Conservation (phyloP, 2,113 vertebrate species). For the Zosterops japonicus region DNA sequence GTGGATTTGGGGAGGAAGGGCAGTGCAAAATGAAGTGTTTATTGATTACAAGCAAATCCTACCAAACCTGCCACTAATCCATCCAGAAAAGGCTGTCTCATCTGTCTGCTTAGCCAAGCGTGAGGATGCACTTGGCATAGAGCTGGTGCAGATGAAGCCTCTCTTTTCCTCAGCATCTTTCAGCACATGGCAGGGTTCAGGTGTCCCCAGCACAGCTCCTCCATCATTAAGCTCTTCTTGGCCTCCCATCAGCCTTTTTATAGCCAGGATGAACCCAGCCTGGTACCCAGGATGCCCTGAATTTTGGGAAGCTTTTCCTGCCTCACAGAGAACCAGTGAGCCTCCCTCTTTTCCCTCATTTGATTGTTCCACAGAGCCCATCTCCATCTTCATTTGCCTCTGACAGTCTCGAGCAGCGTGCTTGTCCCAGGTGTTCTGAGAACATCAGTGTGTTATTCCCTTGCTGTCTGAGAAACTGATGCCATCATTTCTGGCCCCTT, state of each 20-base stretch:
- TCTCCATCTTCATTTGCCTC: not conserved
- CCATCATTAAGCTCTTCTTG: not conserved
- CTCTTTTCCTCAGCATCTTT: not conserved
- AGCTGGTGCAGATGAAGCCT: not conserved
- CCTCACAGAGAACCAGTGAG: not conserved
- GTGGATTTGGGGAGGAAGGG: not conserved
- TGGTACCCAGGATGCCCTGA: not conserved
- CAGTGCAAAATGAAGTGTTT: conserved; percentile 20
- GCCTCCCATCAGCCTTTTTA: not conserved
- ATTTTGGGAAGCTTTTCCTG: not conserved
- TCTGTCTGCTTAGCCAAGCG: not conserved
- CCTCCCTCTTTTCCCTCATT: not conserved
- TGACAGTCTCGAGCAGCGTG: rapidly evolving
- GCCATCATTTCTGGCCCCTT: not conserved
- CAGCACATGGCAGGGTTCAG: not conserved
- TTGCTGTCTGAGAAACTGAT: not conserved
- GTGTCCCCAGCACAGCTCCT: not conserved
- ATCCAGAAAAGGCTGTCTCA: conserved; percentile 12
- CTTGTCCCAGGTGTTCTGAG: not conserved
- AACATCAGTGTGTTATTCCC: not conserved
- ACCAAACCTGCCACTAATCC: conserved; percentile 1
- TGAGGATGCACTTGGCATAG: not conserved
- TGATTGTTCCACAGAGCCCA: rapidly evolving
- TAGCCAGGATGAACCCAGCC: not conserved
- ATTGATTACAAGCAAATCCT: conserved; percentile 11